Conservation (phyloP, 2,888 invertebrate species). For the Amphipoea lucens region DNA sequence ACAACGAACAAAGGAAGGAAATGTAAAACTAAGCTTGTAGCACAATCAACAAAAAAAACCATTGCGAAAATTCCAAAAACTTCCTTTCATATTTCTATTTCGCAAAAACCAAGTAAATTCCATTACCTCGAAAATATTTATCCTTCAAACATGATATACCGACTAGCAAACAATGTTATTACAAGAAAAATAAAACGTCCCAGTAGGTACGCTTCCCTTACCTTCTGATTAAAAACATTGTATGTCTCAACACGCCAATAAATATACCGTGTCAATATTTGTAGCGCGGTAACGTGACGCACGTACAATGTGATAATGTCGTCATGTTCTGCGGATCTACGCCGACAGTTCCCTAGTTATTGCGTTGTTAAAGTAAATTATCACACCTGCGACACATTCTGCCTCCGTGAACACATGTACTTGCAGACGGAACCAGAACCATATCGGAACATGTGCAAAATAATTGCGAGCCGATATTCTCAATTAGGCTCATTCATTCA, state of each 20-base stretch:
- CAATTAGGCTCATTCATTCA: constrained; percentile 63
- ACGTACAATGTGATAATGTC: constrained; percentile 60
- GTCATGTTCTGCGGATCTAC: constrained; percentile 59
- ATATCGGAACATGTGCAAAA: constrained; percentile 29
- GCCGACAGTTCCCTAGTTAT: constrained; percentile 62
- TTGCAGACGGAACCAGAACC: constrained; percentile 29
- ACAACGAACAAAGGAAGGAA: constrained; percentile 26
- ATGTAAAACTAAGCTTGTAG: constrained; percentile 21
- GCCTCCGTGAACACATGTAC: constrained; percentile 41
- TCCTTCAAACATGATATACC: constrained; percentile 47
- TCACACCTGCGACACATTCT: constrained; percentile 62
- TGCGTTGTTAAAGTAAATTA: constrained; percentile 66
- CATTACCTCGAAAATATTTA: constrained; percentile 55
- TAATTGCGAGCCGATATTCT: constrained; percentile 48
- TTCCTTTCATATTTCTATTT: constrained; percentile 38
- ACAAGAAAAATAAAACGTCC: constrained; percentile 55
- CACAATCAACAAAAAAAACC: constrained; percentile 12
- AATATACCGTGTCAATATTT: constrained; percentile 64
- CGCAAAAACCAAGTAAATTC: constrained; percentile 48
- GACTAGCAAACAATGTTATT: constrained; percentile 55
- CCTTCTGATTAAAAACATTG: constrained; percentile 65
- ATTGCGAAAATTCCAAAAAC: constrained; percentile 27
- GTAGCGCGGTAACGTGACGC: constrained; percentile 54
- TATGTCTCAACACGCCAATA: constrained; percentile 62
- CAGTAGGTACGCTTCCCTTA: constrained; percentile 32